Percentiles rank a stretch among this genome's conserved stretches.
These are phyloP conservation scores for Rhabdomys dilectus DNA, from an alignment of 2,113 vertebrate species.

Conservation along the genomic window DNA sequence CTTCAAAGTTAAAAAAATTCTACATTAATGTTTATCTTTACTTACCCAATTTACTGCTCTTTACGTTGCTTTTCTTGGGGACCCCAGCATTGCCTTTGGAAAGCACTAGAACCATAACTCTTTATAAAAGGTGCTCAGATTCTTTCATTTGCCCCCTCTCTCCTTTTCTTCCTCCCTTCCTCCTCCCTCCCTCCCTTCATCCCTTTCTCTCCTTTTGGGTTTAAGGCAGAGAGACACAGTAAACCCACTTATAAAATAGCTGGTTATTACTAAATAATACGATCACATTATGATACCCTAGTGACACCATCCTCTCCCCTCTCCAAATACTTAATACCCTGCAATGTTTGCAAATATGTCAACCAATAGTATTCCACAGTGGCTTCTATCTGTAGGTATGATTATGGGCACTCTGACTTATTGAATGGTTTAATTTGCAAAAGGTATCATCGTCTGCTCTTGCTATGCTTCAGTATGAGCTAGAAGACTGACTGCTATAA, in stretches of 20 bases:
- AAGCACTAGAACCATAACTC: constrained; percentile 17
- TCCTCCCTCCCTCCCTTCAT: too few species aligned
- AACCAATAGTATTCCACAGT: neutral
- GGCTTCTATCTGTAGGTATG: neutral
- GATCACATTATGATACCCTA: neutral
- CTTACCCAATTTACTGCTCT: constrained; percentile 61
- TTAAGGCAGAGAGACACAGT: neutral
- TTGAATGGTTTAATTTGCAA: constrained; percentile 47
- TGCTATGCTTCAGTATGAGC: neutral
- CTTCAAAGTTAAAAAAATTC: constrained; percentile 28
- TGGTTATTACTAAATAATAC: constrained; percentile 50
- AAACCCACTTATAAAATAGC: neutral
- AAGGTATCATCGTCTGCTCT: neutral
- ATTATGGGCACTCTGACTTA: neutral
- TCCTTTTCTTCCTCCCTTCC: too few species aligned
- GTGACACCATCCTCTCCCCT: neutral
- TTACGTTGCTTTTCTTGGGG: neutral
- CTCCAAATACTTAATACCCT: neutral
- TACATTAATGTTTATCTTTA: constrained; percentile 63
- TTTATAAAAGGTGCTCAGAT: constrained; percentile 1
- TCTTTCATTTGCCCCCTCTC: neutral
- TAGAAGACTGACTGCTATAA: neutral
- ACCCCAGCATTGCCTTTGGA: neutral
- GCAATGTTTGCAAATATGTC: neutral
- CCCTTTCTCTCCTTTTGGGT: neutral